phyloP scores from a whole-genome alignment of 2,113 vertebrate genomes.

The Brienomyrus brachyistius region DNA sequence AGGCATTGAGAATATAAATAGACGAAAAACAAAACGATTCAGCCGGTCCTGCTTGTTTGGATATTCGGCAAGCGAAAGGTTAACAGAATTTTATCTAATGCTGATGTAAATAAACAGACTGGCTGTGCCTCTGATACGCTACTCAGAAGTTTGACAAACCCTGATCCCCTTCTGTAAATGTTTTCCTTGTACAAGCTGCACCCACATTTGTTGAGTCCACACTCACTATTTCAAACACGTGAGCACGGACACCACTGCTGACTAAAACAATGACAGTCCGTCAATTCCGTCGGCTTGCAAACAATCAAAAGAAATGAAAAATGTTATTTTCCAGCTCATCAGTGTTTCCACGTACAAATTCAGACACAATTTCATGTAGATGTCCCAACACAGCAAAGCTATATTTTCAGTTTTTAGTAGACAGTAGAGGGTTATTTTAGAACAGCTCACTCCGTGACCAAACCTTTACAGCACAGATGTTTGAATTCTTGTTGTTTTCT shows the following conservation, averaged over 20 bases:
- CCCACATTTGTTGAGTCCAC: not conserved
- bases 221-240: not conserved
- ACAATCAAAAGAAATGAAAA: not conserved
- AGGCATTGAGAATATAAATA: not conserved
- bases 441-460: conserved; percentile 22
- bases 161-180: not conserved
- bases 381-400: conserved; percentile 33
- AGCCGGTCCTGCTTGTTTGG: not conserved
- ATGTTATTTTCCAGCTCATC: not conserved
- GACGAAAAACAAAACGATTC: not conserved
- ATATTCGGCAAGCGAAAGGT: not conserved
- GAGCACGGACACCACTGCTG: not conserved
- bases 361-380: conserved; percentile 25
- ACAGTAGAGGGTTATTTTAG: conserved; percentile 28
- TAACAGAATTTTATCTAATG: not conserved
- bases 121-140: not conserved
- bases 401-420: not conserved
- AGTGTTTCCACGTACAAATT: conserved; percentile 3
- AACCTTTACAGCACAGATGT: conserved; percentile 31
- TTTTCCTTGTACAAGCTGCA: not conserved
- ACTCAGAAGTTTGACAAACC: not conserved
- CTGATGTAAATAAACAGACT: not conserved
- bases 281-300: not conserved
- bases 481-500: conserved; percentile 60
- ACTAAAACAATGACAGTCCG: not conserved